Base-by-base conservation (phyloP, 1,140 invertebrate species). In the Brachionus sp. region DNA sequence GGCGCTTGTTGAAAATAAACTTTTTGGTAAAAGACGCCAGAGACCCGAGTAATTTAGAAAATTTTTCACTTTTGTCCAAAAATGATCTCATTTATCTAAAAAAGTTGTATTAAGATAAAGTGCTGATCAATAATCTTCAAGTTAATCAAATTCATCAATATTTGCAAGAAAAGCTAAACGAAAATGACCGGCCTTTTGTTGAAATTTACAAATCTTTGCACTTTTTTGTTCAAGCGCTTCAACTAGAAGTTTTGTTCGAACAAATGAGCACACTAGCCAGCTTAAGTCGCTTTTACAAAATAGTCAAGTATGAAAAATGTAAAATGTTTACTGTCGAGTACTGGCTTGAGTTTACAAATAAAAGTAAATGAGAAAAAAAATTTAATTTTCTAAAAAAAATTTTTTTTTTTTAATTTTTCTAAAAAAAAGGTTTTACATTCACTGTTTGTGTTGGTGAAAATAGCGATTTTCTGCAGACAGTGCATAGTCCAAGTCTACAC, bases 1-100 rank as follows among this genome's bases (percentile, higher is more conserved):
- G 97, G 97, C 91, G 95, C 83, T 90, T 99, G 57, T 90, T 98
- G 83, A 95, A 97, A 87, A 94, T 98, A 84, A 94, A 96, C 85
- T 94, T 98, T 86, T 90, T 98, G 2, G 96, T 99, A 3, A 95
- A 97, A 87, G 97, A 98, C 87, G 94, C 93, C 88, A 96, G 98
- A 90, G 98, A 96, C 78, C 95, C 96, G 89, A 86, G 86, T 84
- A 82, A 84, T 70, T 42, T 64, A 77, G 19, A 84, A 83, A 64
- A 35, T 6, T 23, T 64, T 42, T 53, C 16, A 29, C 7, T 9
- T 13, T 53, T n/a, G 19, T 82, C 80, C 84, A 64, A 5, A 44
- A 44, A 57, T 29, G n/a, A 73, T 70, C 66, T 70, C 37, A 70
- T 70, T 70, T 70, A 70, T 70, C 37, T 39, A 64, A 37, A 12